These are phyloP conservation scores for Phrynocephalus vlangalii DNA, from an alignment of 2,797 vertebrate species.

Conservation along the genomic window DNA sequence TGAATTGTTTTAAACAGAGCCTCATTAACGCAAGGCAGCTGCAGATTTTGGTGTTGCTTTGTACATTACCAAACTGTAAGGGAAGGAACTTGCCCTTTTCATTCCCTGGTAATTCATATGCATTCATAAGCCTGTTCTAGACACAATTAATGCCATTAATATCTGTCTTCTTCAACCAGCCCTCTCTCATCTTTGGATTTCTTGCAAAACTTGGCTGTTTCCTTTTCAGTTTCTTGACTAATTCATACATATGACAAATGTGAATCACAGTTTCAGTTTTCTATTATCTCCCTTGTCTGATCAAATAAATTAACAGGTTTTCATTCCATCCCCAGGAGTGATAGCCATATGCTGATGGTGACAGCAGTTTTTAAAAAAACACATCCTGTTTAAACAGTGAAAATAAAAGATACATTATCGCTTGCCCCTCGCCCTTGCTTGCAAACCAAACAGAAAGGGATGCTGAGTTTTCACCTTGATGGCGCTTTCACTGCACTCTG, in stretches of 20 bases:
- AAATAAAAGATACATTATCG: constrained; percentile 45
- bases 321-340: constrained; percentile 70
- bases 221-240: constrained; percentile 63
- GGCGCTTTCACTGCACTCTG: constrained; percentile 26
- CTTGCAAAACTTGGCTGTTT: constrained; percentile 70
- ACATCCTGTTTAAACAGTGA: constrained; percentile 64
- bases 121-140: constrained; percentile 59
- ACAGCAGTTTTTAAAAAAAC: constrained; percentile 18
- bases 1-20: constrained; percentile 9
- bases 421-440: constrained; percentile 44
- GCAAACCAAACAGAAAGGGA: constrained; percentile 40
- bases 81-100: constrained; percentile 16
- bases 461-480: constrained; percentile 49
- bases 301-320: constrained; percentile 74
- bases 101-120: constrained; percentile 57
- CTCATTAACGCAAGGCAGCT: constrained; percentile 35
- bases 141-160: constrained; percentile 69
- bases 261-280: constrained; percentile 64
- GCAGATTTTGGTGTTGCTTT: constrained; percentile 42
- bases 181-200: constrained; percentile 67
- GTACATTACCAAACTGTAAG: constrained; percentile 33
- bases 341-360: constrained; percentile 62
- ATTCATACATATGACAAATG: constrained; percentile 71
- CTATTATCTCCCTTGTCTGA: constrained; percentile 74
- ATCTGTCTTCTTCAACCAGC: constrained; percentile 71